phyloP scores from a whole-genome alignment of 2,113 vertebrate genomes.

The Tyrannus savana region DNA sequence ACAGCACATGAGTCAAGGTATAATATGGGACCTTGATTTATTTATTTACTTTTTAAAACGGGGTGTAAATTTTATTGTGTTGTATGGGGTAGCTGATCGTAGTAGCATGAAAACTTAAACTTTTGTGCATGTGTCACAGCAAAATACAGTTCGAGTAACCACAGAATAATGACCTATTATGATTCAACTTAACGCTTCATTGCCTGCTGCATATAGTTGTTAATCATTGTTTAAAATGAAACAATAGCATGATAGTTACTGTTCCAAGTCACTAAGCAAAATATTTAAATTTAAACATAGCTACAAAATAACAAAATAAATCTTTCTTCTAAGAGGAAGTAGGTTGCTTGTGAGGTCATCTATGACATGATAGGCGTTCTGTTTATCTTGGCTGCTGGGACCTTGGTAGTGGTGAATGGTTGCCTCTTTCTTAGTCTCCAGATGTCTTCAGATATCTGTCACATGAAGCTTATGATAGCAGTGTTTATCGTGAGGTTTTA shows the following conservation, averaged over 20 bases:
- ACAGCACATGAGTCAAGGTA: slow-evolving; percentile 98
- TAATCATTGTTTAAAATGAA: background rate
- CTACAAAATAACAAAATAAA: background rate
- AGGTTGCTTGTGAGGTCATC: background rate
- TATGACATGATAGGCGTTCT: background rate
- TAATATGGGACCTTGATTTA: background rate
- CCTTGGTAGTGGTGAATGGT: background rate
- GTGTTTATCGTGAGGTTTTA: background rate
- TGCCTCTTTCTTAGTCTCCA: background rate
- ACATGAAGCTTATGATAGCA: background rate
- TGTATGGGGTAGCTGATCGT: background rate
- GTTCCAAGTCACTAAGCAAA: background rate
- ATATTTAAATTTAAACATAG: background rate
- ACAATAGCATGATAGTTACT: background rate
- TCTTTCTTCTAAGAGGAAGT: background rate
- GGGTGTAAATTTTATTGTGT: background rate
- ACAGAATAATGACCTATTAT: background rate
- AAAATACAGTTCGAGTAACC: background rate
- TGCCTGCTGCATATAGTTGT: background rate
- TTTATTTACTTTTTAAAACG: background rate
- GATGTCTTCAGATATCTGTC: background rate
- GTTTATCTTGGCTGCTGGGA: background rate
- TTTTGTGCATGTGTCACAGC: background rate
- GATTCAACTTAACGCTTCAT: background rate
- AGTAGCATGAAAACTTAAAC: background rate